Conservation (phyloP, 2,888 invertebrate genomes). For the Eupsilia transversa region DNA sequence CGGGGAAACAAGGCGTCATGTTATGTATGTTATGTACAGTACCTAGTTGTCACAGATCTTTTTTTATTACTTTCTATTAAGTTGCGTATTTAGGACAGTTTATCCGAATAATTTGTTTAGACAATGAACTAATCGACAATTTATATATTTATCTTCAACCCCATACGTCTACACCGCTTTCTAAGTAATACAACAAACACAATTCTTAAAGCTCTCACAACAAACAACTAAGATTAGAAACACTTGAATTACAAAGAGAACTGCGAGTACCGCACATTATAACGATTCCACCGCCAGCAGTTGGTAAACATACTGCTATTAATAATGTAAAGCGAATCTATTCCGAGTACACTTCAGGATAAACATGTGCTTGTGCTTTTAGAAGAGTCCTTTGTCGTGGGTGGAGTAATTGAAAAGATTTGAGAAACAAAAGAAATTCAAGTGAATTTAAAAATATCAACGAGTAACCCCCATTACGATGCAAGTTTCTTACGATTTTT, state of each 20-base stretch:
- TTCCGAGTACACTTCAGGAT: slow-evolving; percentile 35
- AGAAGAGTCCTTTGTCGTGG: slow-evolving; percentile 7
- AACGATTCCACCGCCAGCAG: slow-evolving; percentile 38
- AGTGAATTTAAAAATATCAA: not conserved
- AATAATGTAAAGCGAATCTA: slow-evolving; percentile 60
- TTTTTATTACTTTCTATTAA: not conserved
- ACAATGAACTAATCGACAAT: not conserved
- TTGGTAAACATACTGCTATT: slow-evolving; percentile 52
- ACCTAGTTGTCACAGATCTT: no score
- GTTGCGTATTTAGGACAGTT: not conserved
- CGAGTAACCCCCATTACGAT: no score
- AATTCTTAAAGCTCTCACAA: slow-evolving; percentile 13
- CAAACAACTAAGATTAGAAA: slow-evolving; percentile 53
- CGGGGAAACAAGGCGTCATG: no score
- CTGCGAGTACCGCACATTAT: slow-evolving; percentile 52
- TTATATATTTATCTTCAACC: not conserved
- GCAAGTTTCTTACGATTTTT: no score
- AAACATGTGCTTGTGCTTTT: slow-evolving; percentile 16
- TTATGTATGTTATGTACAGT: no score
- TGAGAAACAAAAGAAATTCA: not conserved
- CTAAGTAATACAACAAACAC: slow-evolving; percentile 24
- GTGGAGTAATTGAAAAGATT: not conserved
- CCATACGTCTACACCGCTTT: not conserved
- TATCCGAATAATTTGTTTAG: not conserved
- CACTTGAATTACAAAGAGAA: slow-evolving; percentile 42